Evolutionary conservation across 1,140 invertebrate genomes (phyloP).

Genomic region (Halesus radiatus): DNA sequence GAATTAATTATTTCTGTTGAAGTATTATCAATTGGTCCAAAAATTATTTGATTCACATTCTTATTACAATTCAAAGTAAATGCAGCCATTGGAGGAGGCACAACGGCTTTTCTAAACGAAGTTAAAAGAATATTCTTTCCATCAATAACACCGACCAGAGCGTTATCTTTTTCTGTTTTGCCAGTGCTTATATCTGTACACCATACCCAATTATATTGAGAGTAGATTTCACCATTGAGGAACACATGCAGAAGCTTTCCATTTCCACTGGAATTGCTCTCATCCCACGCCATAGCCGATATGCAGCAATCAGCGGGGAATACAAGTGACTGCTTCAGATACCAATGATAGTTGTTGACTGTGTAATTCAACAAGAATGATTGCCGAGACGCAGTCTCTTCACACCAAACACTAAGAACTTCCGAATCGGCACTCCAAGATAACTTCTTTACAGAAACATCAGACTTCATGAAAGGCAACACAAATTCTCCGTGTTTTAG

Average conservation of each 20-base stretch:
- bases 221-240: slow-evolving; percentile 70
- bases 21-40: slow-evolving; percentile 65
- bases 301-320: slow-evolving; percentile 70
- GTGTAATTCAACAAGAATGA: slow-evolving; percentile 82
- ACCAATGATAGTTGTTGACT: slow-evolving; percentile 92
- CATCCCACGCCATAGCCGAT: slow-evolving; percentile 77
- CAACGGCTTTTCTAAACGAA: slow-evolving; percentile 77
- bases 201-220: slow-evolving; percentile 77
- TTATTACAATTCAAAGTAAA: slow-evolving; percentile 71
- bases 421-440: slow-evolving; percentile 86
- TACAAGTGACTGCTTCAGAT: slow-evolving; percentile 82
- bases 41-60: slow-evolving; percentile 74
- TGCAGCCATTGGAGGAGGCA: slow-evolving; percentile 89
- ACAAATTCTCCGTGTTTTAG: slow-evolving; percentile 87
- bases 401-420: slow-evolving; percentile 77
- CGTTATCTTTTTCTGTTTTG: slow-evolving; percentile 68
- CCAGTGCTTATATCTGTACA: slow-evolving; percentile 71
- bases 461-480: slow-evolving; percentile 74
- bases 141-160: slow-evolving; percentile 83
- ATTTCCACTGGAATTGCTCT: slow-evolving; percentile 66
- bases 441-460: slow-evolving; percentile 73
- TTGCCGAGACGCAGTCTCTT: slow-evolving; percentile 60
- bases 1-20: slow-evolving; percentile 59
- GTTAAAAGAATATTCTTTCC: slow-evolving; percentile 81
- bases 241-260: slow-evolving; percentile 75